These are phyloP conservation scores for Colostygia pectinataria DNA, from an alignment of 2,888 invertebrate species.

Conservation along the genomic window DNA sequence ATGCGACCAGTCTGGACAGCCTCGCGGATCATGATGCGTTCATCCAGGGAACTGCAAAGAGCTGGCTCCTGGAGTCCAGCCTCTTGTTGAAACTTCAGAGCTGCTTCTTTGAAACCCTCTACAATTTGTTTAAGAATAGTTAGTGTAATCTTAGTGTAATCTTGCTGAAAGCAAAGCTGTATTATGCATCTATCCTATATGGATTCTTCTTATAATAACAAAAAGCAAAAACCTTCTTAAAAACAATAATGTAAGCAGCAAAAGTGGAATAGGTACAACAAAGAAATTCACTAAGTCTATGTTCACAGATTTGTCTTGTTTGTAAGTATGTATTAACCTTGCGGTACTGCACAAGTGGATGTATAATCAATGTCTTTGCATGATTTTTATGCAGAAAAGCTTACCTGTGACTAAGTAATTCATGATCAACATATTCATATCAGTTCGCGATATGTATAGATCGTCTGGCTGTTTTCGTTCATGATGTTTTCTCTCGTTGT, in stretches of 20 bases:
- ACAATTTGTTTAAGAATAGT: background rate
- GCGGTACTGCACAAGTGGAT: background rate
- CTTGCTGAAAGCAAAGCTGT: too few species aligned
- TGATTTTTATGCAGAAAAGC: background rate
- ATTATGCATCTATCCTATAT: too few species aligned
- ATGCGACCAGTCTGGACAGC: slow-evolving; percentile 96
- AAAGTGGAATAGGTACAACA: background rate
- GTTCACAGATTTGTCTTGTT: too few species aligned
- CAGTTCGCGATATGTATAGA: slow-evolving; percentile 92
- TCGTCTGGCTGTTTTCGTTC: slow-evolving; percentile 89
- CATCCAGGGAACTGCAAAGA: slow-evolving; percentile 90
- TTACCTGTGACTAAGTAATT: slow-evolving; percentile 98
- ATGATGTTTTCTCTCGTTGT: slow-evolving; percentile 82
- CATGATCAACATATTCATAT: slow-evolving; percentile 99
- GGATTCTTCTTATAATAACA: too few species aligned
- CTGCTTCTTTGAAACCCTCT: slow-evolving; percentile 98
- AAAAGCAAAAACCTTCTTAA: too few species aligned
- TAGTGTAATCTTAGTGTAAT: too few species aligned
- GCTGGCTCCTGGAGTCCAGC: slow-evolving; percentile 87
- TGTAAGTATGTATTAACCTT: too few species aligned
- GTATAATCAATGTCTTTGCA: background rate
- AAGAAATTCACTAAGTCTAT: background rate
- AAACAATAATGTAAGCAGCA: too few species aligned
- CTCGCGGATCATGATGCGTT: slow-evolving; percentile 95
- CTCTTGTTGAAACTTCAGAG: slow-evolving; percentile 97